phyloP scores from a whole-genome alignment of 2,113 vertebrate species.

The Parus major region DNA sequence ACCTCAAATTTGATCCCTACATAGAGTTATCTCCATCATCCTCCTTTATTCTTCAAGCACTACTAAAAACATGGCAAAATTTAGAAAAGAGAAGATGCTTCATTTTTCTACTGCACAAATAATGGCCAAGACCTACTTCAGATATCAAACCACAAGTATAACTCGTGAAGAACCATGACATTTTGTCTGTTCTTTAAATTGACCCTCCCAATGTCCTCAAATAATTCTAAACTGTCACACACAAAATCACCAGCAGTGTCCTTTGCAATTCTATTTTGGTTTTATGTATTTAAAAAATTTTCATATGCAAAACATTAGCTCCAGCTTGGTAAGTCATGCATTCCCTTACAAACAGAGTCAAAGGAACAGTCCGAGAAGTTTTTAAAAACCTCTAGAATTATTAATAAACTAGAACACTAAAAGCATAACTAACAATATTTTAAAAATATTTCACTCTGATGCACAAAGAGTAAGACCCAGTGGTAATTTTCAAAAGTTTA shows the following conservation, averaged over 20 bases:
- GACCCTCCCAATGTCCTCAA: not conserved
- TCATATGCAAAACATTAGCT: not conserved
- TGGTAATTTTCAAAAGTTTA: not conserved
- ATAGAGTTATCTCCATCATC: not conserved
- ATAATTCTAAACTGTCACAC: not conserved
- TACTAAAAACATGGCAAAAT: not conserved
- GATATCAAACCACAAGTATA: not conserved
- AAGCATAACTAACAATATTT: not conserved
- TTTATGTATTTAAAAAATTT: not conserved
- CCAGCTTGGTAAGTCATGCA: not conserved
- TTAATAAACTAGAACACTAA: not conserved
- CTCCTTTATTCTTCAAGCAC: not conserved
- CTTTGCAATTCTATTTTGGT: not conserved
- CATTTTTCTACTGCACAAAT: not conserved
- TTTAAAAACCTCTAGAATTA: not conserved
- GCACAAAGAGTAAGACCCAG: not conserved
- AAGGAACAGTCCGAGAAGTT: not conserved
- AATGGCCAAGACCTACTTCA: not conserved
- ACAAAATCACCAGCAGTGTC: not conserved
- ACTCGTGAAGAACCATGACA: not conserved
- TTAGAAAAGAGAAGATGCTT: not conserved
- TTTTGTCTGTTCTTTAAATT: not conserved
- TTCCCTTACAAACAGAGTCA: not conserved
- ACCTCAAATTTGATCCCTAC: not conserved
- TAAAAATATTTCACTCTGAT: not conserved